phyloP scores from a whole-genome alignment of 1,140 invertebrate genomes.

The Orchesella cincta region DNA sequence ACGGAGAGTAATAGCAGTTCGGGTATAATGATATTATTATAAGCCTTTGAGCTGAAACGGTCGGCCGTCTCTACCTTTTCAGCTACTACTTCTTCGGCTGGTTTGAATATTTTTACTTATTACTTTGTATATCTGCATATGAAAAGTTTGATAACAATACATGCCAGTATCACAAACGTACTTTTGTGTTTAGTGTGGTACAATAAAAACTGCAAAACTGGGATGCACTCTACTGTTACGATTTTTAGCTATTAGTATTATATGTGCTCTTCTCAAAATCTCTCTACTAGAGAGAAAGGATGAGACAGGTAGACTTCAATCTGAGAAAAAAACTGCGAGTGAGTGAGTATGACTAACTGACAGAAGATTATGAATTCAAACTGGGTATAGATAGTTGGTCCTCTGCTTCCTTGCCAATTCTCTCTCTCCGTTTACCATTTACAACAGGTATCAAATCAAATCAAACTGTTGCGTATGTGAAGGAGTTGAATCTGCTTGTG shows the following conservation, averaged over 20 bases:
- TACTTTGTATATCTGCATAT: neutral
- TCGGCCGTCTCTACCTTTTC: neutral
- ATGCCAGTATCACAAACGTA: neutral
- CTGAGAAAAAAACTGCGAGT: neutral
- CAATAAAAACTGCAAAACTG: neutral
- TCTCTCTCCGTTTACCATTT: neutral
- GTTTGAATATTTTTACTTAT: neutral
- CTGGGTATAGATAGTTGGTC: too few species aligned
- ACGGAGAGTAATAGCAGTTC: too few species aligned
- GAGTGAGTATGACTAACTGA: conserved; percentile 5
- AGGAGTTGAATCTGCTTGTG: too few species aligned
- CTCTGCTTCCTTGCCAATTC: neutral
- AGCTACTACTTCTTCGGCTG: neutral
- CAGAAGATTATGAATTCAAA: neutral
- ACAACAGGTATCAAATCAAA: neutral
- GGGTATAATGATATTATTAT: neutral
- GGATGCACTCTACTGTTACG: conserved; percentile 1
- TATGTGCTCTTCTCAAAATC: neutral
- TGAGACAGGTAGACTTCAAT: conserved; percentile 13
- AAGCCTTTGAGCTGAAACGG: neutral
- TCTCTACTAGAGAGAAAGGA: neutral
- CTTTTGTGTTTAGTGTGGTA: neutral
- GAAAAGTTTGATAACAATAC: neutral
- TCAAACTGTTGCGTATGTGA: neutral
- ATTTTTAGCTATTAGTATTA: neutral